Conservation (phyloP, 2,113 vertebrate genomes). For the Dipodomys stephensi region DNA sequence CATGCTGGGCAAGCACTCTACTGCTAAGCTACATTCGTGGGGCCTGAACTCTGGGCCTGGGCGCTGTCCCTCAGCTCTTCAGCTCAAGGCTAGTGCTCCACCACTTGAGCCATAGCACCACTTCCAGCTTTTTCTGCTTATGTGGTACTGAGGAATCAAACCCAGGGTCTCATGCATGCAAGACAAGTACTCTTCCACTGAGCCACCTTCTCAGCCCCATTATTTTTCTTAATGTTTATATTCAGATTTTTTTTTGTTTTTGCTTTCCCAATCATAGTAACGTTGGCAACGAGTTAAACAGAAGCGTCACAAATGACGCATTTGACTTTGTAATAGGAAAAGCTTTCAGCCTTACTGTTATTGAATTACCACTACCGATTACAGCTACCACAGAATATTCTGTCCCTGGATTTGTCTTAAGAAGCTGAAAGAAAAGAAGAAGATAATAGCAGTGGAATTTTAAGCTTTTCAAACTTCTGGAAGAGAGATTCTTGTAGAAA, state of each 20-base stretch:
- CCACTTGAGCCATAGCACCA: too few species aligned
- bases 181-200: neutral
- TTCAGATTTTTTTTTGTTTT: neutral
- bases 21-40: too few species aligned
- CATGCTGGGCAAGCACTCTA: too few species aligned
- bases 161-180: too few species aligned
- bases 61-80: too few species aligned
- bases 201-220: neutral
- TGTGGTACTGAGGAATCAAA: too few species aligned
- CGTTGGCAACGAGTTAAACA: conserved; percentile 52
- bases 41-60: too few species aligned
- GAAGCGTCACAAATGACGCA: conserved; percentile 48
- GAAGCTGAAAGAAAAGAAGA: conserved; percentile 46
- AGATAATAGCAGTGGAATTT: conserved; percentile 24
- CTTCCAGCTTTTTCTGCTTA: too few species aligned
- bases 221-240: conserved; percentile 69
- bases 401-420: neutral
- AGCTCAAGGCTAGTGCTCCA: too few species aligned
- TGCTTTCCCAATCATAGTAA: conserved; percentile 67
- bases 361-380: conserved; percentile 36
- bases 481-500: conserved; percentile 37
- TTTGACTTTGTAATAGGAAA: conserved; percentile 61
- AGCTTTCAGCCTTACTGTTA: conserved; percentile 48
- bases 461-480: conserved; percentile 40
- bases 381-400: neutral